phyloP scores from a whole-genome alignment of 2,888 invertebrate genomes.

The Parnassius smintheus region DNA sequence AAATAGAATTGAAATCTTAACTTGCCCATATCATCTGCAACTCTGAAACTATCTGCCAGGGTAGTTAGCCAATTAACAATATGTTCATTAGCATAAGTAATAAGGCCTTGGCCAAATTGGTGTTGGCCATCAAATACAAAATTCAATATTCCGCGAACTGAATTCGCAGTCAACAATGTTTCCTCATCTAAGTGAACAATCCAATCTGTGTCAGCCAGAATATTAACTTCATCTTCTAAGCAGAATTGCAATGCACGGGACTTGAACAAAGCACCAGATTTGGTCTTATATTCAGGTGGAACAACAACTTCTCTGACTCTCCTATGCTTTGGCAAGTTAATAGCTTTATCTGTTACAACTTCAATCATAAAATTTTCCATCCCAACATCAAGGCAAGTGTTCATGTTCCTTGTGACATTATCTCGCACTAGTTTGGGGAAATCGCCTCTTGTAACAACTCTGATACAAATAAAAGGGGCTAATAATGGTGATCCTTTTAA shows the following conservation, averaged over 20 bases:
- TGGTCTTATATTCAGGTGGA: constrained; percentile 91
- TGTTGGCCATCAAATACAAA: constrained; percentile 97
- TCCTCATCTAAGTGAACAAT: constrained; percentile 99
- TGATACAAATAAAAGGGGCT: constrained; percentile 96
- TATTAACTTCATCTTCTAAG: constrained; percentile 93
- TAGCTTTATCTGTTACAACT: constrained; percentile 95
- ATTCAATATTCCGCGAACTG: constrained; percentile 93
- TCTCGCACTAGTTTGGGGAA: constrained; percentile 94
- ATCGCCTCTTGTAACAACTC: constrained; percentile 96
- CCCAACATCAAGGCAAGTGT: constrained; percentile 92
- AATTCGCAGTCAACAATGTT: constrained; percentile 95
- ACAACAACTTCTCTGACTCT: constrained; percentile 94
- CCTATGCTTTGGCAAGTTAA: constrained; percentile 88
- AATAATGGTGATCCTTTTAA: constrained; percentile 94
- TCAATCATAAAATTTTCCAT: constrained; percentile 97
- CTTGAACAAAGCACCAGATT: constrained; percentile 96
- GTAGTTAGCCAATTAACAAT: constrained; percentile 98
- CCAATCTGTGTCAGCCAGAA: constrained; percentile 94
- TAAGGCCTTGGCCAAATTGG: constrained; percentile 97
- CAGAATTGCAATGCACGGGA: constrained; percentile 97
- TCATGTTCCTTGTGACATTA: constrained; percentile 93
- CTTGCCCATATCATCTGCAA: constrained; percentile 99
- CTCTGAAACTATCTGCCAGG: constrained; percentile 96
- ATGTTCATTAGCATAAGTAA: constrained; percentile 97
- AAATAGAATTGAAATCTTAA: constrained; percentile 94